Conservation (phyloP, 2,888 invertebrate genomes). For the Pandemis heparana region DNA sequence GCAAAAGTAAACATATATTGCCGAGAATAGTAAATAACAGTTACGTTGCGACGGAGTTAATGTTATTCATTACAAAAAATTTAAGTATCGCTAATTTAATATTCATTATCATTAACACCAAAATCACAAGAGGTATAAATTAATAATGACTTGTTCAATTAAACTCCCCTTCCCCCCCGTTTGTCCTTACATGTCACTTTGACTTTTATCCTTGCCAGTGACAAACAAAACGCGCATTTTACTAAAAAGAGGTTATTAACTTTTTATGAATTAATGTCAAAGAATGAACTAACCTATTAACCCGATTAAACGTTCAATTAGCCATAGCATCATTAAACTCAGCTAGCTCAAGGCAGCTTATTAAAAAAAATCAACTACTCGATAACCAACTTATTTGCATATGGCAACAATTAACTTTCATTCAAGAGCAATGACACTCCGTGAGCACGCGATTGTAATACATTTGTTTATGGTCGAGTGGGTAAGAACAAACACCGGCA, state of each 20-base stretch:
- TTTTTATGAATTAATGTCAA: too few relatives aligned
- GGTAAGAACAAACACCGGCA: constrained; percentile 34
- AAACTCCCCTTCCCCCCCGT: too few relatives aligned
- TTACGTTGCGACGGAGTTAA: too few relatives aligned
- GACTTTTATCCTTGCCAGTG: too few relatives aligned
- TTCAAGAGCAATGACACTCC: constrained; percentile 31
- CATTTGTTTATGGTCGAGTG: constrained; percentile 25
- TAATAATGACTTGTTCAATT: background rate
- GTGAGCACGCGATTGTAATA: constrained; percentile 25
- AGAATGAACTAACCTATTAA: background rate
- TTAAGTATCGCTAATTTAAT: too few relatives aligned
- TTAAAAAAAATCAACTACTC: constrained; percentile 18
- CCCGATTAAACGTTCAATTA: constrained; percentile 24
- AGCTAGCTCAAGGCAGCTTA: constrained; percentile 26
- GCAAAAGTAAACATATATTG: too few relatives aligned
- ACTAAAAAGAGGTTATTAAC: too few relatives aligned
- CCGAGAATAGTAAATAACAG: too few relatives aligned
- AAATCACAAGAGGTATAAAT: background rate
- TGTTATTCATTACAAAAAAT: too few relatives aligned
- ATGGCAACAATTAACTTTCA: constrained; percentile 41
- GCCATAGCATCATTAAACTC: constrained; percentile 9
- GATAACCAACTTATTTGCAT: constrained; percentile 34
- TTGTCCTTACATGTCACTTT: too few relatives aligned
- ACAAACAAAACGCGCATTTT: too few relatives aligned
- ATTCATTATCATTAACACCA: too few relatives aligned